These are phyloP conservation scores for Hololepta plana DNA, from an alignment of 2,888 invertebrate genomes.

Conservation along the genomic window DNA sequence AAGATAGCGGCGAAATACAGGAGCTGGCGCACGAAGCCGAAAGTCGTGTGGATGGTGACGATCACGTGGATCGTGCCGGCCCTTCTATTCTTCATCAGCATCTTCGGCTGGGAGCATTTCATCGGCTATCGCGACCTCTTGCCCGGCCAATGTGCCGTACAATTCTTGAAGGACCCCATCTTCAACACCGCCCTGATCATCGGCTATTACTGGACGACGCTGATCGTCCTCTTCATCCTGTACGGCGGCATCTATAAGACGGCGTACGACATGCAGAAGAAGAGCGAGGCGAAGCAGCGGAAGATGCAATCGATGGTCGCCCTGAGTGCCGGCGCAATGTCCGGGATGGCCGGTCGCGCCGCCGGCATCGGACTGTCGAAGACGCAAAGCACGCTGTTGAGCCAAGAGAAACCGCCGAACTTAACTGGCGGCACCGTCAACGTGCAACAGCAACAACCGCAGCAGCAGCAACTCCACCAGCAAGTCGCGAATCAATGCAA, in stretches of 20 bases:
- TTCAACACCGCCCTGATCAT: constrained; percentile 96
- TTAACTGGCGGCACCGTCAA: constrained; percentile 27
- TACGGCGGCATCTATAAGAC: constrained; percentile 97
- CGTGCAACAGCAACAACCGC: constrained; percentile 8
- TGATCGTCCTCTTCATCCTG: constrained; percentile 84
- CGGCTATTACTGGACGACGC: constrained; percentile 93
- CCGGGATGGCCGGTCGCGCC: constrained; percentile 74
- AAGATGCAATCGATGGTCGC: constrained; percentile 94
- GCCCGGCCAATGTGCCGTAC: constrained; percentile 85
- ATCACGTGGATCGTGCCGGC: constrained; percentile 96
- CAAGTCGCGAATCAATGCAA: constrained; percentile 15
- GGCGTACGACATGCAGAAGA: constrained; percentile 93
- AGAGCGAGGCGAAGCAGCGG: constrained; percentile 88
- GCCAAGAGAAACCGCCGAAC: constrained; percentile 48
- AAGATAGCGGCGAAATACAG: constrained; percentile 95
- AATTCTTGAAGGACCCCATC: constrained; percentile 91
- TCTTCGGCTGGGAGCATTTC: constrained; percentile 98
- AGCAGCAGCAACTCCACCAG: constrained; percentile 12
- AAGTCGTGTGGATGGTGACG: constrained; percentile 89
- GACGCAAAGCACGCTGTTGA: constrained; percentile 47
- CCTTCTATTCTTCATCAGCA: constrained; percentile 89
- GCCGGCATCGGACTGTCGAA: constrained; percentile 75
- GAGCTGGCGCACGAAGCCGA: constrained; percentile 87
- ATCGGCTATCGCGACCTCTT: constrained; percentile 65
- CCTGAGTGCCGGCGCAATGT: constrained; percentile 75